Base-by-base conservation (phyloP, 1,140 invertebrate species). In the Harpegnathos saltator region DNA sequence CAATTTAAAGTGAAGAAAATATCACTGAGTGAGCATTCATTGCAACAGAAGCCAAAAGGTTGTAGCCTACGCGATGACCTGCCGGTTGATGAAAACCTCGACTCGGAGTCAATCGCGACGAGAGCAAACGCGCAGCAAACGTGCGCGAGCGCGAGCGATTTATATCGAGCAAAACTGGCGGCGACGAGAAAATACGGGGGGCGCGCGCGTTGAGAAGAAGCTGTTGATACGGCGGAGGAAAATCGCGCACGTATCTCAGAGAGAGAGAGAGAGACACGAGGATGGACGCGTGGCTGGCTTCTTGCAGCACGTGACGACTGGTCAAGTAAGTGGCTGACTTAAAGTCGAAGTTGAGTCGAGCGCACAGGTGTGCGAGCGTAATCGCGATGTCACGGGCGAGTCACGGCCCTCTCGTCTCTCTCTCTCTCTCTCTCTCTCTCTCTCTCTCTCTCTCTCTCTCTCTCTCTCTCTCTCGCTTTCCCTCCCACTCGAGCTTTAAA, bases 351-450 rank as follows among this genome's bases (percentile, higher is more conserved):
- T 65, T 48, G 86, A 84, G 69, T 56, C 50, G 68, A 82, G 88
- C 38, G 38, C 90, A 92, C 93, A 93, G 93, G 93, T 93, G 93
- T 92, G 92, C 92, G 91, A 93, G 85, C 86, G 92, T 92, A 93
- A 93, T 93, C 93, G 92, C 93, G 90, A 93, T 93, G 92, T 93
- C 93, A 93, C 91, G 92, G 91, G 56, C 91, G 81, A 92, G 89
- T 91, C 90, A 91, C 90, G 87, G 85, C 71, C 89, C 85, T 87
- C 85, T 66, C 22, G 52, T 44, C 7, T 66, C 74, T 44, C 74
- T 74, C 65, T 3, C 29, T 44, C 33, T 73, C 72, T 69, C 58
- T 65, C 58, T 15, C 72, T 33, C 48, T 61, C 82, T 15, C 62
- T 15, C 24, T 65, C 58, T 48, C 44, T 74, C 71, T 63, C 58